These are phyloP conservation scores for Psix sp. DNA, from an alignment of 1,140 invertebrate species.

Conservation along the genomic window DNA sequence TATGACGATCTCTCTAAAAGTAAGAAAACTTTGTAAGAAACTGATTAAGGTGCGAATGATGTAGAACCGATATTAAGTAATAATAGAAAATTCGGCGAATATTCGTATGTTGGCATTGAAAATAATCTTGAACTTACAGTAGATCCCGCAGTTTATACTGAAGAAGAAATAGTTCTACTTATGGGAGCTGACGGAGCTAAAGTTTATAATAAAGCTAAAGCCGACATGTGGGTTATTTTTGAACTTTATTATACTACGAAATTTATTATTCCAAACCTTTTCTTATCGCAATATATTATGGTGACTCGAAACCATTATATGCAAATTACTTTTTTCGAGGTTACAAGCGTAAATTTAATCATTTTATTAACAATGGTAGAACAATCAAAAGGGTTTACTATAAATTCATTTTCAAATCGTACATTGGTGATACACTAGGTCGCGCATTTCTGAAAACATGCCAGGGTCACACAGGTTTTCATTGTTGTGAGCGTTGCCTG, in stretches of 20 bases:
- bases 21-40: constrained; percentile 18
- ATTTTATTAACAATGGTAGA: constrained; percentile 17
- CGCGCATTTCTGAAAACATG: constrained; percentile 46
- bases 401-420: constrained; percentile 28
- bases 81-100: constrained; percentile 8
- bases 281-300: constrained; percentile 25
- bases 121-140: constrained; percentile 12
- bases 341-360: constrained; percentile 9
- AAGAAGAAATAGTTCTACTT: constrained; percentile 10
- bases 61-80: constrained; percentile 21
- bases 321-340: constrained; percentile 7
- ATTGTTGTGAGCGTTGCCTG: constrained; percentile 53
- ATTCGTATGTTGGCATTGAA: constrained; percentile 16
- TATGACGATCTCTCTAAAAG: constrained; percentile 16
- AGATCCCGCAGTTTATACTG: constrained; percentile 12
- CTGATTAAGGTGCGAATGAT: constrained; percentile 6
- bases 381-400: constrained; percentile 4
- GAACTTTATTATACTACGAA: constrained; percentile 3
- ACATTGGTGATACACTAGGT: constrained; percentile 48
- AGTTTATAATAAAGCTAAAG: constrained; percentile 24
- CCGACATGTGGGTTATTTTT: constrained; percentile 24
- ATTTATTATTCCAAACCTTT: constrained; percentile 26
- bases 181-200: constrained; percentile 27
- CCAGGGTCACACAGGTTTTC: constrained; percentile 50
- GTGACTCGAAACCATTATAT: constrained; percentile 13